Evolutionary conservation across 1,140 invertebrate genomes (phyloP).

Genomic region (Chironomus tepperi): DNA sequence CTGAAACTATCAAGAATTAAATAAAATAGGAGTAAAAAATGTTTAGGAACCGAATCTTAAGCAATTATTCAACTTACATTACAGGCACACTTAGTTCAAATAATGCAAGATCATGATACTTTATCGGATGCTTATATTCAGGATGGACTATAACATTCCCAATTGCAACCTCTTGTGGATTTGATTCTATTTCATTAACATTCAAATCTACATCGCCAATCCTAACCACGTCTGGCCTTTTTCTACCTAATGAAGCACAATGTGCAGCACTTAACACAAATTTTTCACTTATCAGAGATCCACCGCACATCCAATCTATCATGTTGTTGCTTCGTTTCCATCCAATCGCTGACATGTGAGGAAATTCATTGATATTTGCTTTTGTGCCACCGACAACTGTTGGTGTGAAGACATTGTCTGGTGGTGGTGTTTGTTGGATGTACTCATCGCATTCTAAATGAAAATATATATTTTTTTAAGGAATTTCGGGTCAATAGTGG

Average conservation of each 20-base stretch:
- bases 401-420: background rate
- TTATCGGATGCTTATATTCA: slow-evolving; percentile 37
- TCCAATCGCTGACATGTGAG: background rate
- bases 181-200: slow-evolving; percentile 26
- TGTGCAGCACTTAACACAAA: slow-evolving; percentile 37
- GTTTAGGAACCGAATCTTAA: no score
- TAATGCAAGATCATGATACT: slow-evolving; percentile 44
- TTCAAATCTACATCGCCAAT: background rate
- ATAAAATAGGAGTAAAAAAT: no score
- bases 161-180: slow-evolving; percentile 32
- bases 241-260: slow-evolving; percentile 29
- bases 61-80: no score
- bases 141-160: slow-evolving; percentile 42
- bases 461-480: no score
- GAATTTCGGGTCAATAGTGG: no score
- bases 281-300: slow-evolving; percentile 36
- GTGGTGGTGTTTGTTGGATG: background rate
- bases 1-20: background rate
- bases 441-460: background rate
- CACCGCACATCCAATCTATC: slow-evolving; percentile 34
- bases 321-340: slow-evolving; percentile 24
- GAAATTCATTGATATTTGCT: background rate
- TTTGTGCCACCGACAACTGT: background rate
- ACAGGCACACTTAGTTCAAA: slow-evolving; percentile 32
- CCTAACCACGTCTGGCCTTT: background rate